Conservation (phyloP, 1,140 invertebrate species). For the Aphaenogaster floridana region DNA sequence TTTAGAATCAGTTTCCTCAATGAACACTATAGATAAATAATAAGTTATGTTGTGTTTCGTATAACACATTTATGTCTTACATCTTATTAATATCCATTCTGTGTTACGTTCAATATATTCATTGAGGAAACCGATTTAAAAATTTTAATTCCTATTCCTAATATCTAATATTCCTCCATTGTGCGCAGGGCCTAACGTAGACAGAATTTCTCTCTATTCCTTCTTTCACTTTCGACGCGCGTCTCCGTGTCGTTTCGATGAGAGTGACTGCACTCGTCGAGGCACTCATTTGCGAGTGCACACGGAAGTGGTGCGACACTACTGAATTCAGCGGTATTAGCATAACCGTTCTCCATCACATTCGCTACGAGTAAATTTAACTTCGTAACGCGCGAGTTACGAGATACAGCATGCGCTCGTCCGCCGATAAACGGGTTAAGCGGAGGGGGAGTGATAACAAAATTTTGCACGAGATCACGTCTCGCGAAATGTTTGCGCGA, state of each 20-base stretch:
- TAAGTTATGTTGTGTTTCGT: no score
- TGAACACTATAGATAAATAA: no score
- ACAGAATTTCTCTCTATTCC: not conserved
- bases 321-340: constrained; percentile 45
- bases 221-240: not conserved
- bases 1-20: no score
- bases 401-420: not conserved
- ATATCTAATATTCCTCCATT: no score
- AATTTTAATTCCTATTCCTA: no score
- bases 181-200: no score
- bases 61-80: no score
- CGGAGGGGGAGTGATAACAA: not conserved
- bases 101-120: no score
- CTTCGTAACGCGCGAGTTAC: constrained; percentile 34
- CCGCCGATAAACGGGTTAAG: constrained; percentile 50
- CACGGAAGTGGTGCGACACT: constrained; percentile 14
- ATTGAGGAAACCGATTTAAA: no score
- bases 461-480: constrained; percentile 39
- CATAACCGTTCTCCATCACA: constrained; percentile 49
- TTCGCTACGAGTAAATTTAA: constrained; percentile 55
- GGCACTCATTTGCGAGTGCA: not conserved
- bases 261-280: not conserved
- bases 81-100: no score
- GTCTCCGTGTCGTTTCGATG: not conserved
- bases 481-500: constrained; percentile 36